These are phyloP conservation scores for Melanotaenia pygmaea DNA, from an alignment of 2,797 vertebrate genomes.

Conservation along the genomic window DNA sequence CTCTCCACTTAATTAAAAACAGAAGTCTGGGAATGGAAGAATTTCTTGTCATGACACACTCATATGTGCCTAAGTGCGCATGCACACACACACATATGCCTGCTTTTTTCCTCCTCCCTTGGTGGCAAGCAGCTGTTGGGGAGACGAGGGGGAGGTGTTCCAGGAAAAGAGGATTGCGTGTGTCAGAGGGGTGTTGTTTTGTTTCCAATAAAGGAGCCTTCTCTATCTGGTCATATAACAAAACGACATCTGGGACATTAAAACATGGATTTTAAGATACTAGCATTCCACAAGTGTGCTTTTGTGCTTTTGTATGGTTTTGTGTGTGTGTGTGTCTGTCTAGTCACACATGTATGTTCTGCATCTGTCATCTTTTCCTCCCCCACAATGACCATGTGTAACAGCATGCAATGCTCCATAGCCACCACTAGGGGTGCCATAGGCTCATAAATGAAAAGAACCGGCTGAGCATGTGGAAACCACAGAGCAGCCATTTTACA, in stretches of 20 bases:
- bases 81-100: constrained; percentile 15
- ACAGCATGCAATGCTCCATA: constrained; percentile 34
- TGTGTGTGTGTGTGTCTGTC: constrained; percentile 12
- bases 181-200: constrained; percentile 36
- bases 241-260: constrained; percentile 51
- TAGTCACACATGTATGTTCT: constrained; percentile 45
- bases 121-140: constrained; percentile 77
- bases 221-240: constrained; percentile 41
- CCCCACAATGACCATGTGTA: constrained; percentile 71
- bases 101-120: constrained; percentile 37
- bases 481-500: constrained; percentile 85
- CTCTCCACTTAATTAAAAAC: constrained; percentile 65
- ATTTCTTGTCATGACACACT: constrained; percentile 53
- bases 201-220: constrained; percentile 32
- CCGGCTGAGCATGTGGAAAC: constrained; percentile 49
- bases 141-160: constrained; percentile 52
- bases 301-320: constrained; percentile 14
- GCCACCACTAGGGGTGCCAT: constrained; percentile 73
- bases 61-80: not conserved
- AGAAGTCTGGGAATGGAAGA: constrained; percentile 64
- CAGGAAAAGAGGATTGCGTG: constrained; percentile 41
- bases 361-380: constrained; percentile 63
- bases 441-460: constrained; percentile 71
- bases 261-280: constrained; percentile 52
- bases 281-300: constrained; percentile 35